These are phyloP conservation scores for Bergia puertoricense DNA, from an alignment of 92 coral and sea anemone species.

Conservation along the genomic window DNA sequence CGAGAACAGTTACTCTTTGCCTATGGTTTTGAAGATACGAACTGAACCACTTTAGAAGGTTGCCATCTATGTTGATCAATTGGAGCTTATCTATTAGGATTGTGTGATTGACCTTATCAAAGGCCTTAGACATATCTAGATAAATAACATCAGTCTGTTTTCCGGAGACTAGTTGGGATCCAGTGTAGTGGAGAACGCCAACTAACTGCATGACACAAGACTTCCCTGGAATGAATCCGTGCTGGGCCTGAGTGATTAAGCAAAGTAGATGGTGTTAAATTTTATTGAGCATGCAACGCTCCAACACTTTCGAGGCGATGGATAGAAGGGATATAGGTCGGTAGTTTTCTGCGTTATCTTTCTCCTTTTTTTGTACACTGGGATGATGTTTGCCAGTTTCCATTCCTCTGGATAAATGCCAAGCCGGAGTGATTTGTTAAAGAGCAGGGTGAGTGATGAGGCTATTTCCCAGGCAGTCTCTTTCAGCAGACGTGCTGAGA, in stretches of 20 bases:
- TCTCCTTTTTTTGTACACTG: background rate
- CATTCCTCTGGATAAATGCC: conserved; percentile 26
- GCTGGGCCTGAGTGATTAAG: background rate
- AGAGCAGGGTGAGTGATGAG: conserved; percentile 8
- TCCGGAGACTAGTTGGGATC: conserved; percentile 28
- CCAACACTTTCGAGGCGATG: background rate
- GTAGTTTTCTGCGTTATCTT: background rate
- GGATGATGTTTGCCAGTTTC: background rate
- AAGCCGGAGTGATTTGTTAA: background rate
- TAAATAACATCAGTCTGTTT: conserved; percentile 50
- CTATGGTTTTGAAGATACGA: no score
- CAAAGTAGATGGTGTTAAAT: background rate
- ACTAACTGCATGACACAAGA: conserved; percentile 34
- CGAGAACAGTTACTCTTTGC: no score
- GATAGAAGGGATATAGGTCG: no score
- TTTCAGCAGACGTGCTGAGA: background rate
- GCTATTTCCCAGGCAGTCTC: conserved; percentile 23
- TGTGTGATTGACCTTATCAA: conserved; percentile 45
- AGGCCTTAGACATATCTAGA: conserved; percentile 44
- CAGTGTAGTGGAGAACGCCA: conserved; percentile 19
- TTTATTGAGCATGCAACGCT: background rate
- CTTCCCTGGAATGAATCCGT: no score
- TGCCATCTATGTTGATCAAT: background rate
- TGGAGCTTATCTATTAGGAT: conserved; percentile 15
- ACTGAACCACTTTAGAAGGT: no score